Percentiles rank a stretch among this genome's conserved stretches.
These are phyloP conservation scores for Ciconia stormi DNA, from an alignment of 2,113 vertebrate species.

Conservation along the genomic window DNA sequence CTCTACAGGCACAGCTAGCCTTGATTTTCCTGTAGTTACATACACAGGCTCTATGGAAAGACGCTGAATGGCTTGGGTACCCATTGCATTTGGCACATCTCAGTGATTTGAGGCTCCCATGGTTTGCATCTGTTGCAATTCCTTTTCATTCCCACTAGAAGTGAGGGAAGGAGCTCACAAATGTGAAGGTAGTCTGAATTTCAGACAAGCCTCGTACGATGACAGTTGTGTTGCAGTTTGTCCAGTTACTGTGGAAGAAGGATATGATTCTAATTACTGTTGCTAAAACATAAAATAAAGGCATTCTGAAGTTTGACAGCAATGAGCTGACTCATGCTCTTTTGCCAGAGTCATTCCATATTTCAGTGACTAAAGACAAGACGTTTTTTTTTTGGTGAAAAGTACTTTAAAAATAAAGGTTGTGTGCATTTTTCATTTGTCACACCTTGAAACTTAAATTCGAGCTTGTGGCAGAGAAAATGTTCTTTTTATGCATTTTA, in stretches of 20 bases:
- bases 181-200: neutral
- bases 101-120: neutral
- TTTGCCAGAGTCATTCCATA: neutral
- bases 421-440: neutral
- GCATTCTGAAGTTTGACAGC: neutral
- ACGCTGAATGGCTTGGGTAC: accelerated
- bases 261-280: neutral
- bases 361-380: neutral
- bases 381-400: neutral
- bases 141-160: neutral
- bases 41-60: neutral
- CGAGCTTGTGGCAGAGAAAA: neutral
- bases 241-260: neutral
- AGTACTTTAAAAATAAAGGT: neutral
- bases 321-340: neutral
- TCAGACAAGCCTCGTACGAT: neutral
- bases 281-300: neutral
- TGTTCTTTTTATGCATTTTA: neutral
- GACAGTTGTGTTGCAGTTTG: neutral
- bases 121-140: neutral
- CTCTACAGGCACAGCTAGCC: neutral
- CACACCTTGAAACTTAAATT: neutral
- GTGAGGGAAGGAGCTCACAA: neutral
- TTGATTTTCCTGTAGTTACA: neutral
- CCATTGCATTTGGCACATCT: neutral